Evolutionary conservation across 2,888 invertebrate genomes (phyloP).

Genomic region (Coronaproctus castanopsis): DNA sequence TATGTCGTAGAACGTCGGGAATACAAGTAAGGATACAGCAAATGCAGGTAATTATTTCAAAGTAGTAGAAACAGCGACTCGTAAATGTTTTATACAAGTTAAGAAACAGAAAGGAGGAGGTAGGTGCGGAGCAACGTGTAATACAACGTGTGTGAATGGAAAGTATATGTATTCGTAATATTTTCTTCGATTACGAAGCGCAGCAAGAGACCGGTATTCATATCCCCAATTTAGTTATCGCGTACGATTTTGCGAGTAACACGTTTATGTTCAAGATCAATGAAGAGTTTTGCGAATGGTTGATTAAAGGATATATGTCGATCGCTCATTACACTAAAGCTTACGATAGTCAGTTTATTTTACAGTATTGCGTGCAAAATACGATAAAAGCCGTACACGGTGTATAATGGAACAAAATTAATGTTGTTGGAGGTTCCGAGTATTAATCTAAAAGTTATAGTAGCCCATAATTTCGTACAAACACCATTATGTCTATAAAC

Average conservation of each 20-base stretch:
- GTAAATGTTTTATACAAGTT: not conserved
- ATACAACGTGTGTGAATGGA: too few species aligned
- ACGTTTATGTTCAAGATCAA: conserved; percentile 13
- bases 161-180: too few species aligned
- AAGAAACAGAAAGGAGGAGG: conserved; percentile 4
- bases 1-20: not conserved
- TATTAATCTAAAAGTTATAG: conserved; percentile 2
- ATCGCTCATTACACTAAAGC: conserved; percentile 15
- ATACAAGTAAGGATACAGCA: not conserved
- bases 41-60: not conserved
- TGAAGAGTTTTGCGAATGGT: conserved; percentile 18
- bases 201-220: conserved; percentile 14
- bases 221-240: conserved; percentile 15
- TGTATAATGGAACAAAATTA: conserved; percentile 18
- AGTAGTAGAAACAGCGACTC: conserved; percentile 4
- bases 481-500: conserved; percentile 21
- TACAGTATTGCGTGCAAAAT: conserved; percentile 10
- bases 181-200: conserved; percentile 15
- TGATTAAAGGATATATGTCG: conserved; percentile 13
- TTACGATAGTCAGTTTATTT: conserved; percentile 15
- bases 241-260: conserved; percentile 14
- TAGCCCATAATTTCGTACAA: conserved; percentile 21
- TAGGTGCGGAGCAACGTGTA: too few species aligned
- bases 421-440: conserved; percentile 16
- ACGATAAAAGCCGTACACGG: conserved; percentile 15